Conservation (phyloP, 2,888 invertebrate species). For the Pinctada fucata region DNA sequence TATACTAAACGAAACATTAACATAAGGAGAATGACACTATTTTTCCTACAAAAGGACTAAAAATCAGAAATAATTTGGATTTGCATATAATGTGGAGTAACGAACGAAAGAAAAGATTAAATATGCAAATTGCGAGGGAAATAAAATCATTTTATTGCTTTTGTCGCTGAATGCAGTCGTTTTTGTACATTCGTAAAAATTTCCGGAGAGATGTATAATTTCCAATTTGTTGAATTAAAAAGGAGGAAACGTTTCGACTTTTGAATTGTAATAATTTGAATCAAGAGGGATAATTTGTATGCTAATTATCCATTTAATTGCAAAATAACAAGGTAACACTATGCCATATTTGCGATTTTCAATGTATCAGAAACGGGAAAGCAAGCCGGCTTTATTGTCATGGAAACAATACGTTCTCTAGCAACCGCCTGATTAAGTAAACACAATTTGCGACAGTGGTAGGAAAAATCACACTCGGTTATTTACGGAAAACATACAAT, state of each 20-base stretch:
- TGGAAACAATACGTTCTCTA: slow-evolving; percentile 13
- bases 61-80: too few relatives aligned
- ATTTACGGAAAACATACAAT: slow-evolving; percentile 2
- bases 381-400: neutral
- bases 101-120: neutral
- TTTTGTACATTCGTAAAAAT: neutral
- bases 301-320: neutral
- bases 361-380: neutral
- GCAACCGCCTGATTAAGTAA: slow-evolving; percentile 18
- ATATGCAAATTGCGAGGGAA: neutral
- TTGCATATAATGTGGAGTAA: neutral
- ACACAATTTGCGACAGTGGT: slow-evolving; percentile 10
- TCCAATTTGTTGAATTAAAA: neutral
- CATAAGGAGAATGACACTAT: too few relatives aligned
- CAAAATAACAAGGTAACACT: neutral
- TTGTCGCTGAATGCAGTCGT: neutral
- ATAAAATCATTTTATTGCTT: neutral
- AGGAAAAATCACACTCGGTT: neutral
- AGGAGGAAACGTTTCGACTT: neutral
- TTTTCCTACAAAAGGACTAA: too few relatives aligned
- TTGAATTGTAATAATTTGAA: neutral
- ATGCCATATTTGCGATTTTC: neutral
- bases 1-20: too few relatives aligned
- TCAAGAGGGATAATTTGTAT: neutral
- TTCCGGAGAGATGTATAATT: neutral